Base-by-base conservation (phyloP, 2,888 invertebrate genomes). In the Hyposoter dolosus region DNA sequence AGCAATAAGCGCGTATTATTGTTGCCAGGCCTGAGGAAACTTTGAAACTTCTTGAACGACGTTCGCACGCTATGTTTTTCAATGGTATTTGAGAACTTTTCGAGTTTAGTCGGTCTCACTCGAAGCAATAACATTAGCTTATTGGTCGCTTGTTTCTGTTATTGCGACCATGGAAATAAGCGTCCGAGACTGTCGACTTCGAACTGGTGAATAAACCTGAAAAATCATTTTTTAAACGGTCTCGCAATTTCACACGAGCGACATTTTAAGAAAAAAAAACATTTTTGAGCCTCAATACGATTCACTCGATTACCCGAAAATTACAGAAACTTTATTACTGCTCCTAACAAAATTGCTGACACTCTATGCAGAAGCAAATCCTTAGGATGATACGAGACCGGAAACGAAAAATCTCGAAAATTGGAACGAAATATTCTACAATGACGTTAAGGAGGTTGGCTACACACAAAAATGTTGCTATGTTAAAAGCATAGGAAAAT, bases 1-100 rank as follows among this genome's bases (percentile, higher is more conserved):
- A 65, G 80, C 66, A 56, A 81, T 80, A 80, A 72, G 72, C 63
- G 50, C 47, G 60, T 80, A 78, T 79, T 80, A 80, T 71, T 72
- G 63, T 80, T 80, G 47, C 80, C n/a, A 74, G 47, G 56, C 72
- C 81, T 53, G 81, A 74, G 56, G 43, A 74, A 81, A 74, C 72
- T 74, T 81, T 72, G 19, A 65, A 72, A 80, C 35, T 65, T 66
- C 43, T 81, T 32, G 43, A 81, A 53, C 53, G 65, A 47, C 81
- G 66, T 66, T 74, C n/a, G 9, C 81, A 60, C 56, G 53, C 66
- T 40, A 81, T 74, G 66, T 81, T 72, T 53, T 74, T 81, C 81
- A 66, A 81, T 43, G 81, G 53, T 66, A 81, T 81, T 81, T 43
- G 81, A 81, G 66, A 81, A 81, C 53, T 74, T 81, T 81, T 43